Percentiles rank a stretch among this genome's conserved stretches.
Evolutionary conservation across 2,888 invertebrate genomes (phyloP).

Genomic region (Resseliella maxima): DNA sequence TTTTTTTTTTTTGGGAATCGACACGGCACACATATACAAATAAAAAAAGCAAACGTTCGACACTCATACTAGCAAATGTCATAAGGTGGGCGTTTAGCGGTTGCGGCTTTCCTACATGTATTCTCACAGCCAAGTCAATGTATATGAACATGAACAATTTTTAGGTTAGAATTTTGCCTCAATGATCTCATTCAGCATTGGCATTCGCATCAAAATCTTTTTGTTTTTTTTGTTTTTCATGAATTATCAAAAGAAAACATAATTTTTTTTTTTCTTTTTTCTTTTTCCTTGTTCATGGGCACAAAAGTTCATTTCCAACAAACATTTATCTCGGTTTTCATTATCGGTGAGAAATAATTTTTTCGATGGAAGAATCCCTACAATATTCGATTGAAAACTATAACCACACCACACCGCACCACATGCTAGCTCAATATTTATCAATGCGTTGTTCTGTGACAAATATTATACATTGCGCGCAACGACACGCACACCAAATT

Average conservation of each 20-base stretch:
- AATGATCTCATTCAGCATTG: constrained; percentile 13
- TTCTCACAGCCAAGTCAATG: neutral
- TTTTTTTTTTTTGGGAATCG: neutral
- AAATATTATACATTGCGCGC: no score
- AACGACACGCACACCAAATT: no score
- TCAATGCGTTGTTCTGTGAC: constrained; percentile 7
- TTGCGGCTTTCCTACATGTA: constrained; percentile 30
- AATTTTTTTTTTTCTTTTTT: no score
- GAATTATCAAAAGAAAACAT: no score
- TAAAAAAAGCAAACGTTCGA: neutral
- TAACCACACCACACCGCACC: no score
- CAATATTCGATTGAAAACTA: no score
- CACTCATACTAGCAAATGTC: neutral
- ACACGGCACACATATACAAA: neutral
- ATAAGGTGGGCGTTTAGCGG: constrained; percentile 46
- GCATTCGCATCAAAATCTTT: no score
- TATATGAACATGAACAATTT: neutral
- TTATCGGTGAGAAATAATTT: neutral
- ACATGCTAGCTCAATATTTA: neutral
- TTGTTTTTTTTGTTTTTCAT: no score
- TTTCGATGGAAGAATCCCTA: no score
- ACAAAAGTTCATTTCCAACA: no score
- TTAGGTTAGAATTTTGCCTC: constrained; percentile 26
- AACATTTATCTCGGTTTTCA: neutral
- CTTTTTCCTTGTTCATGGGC: no score